Conservation (phyloP, 2,888 invertebrate species). For the Aporophyla nigra region DNA sequence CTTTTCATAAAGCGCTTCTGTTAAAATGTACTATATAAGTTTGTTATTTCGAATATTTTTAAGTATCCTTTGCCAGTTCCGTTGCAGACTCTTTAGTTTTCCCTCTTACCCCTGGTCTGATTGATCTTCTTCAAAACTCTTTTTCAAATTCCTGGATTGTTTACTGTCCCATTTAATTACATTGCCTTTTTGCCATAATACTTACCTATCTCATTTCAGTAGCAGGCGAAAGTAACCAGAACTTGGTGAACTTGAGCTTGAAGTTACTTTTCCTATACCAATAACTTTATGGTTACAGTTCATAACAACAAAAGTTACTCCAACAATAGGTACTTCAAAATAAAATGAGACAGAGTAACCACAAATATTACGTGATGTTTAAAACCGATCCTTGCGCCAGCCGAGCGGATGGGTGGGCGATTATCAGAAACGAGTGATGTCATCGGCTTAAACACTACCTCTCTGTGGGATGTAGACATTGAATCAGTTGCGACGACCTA, state of each 20-base stretch:
- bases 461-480: constrained; percentile 48
- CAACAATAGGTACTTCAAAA: constrained; percentile 29
- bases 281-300: neutral
- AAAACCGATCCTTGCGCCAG: constrained; percentile 45
- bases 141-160: neutral
- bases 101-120: too few species aligned
- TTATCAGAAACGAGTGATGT: constrained; percentile 63
- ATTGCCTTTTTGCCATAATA: neutral
- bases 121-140: neutral
- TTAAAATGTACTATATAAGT: too few species aligned
- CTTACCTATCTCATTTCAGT: neutral
- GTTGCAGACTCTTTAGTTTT: neutral
- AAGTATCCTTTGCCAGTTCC: neutral
- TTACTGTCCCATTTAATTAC: neutral
- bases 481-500: constrained; percentile 39
- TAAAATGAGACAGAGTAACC: constrained; percentile 26
- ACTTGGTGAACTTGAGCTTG: constrained; percentile 1
- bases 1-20: neutral
- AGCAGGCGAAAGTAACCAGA: constrained; percentile 1
- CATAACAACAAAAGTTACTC: constrained; percentile 7
- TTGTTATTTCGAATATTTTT: neutral
- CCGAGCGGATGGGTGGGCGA: constrained; percentile 62
- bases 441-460: constrained; percentile 51
- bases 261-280: neutral
- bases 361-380: constrained; percentile 63